Conservation (phyloP, 2,888 invertebrate genomes). For the Trissolcus brochymenae region DNA sequence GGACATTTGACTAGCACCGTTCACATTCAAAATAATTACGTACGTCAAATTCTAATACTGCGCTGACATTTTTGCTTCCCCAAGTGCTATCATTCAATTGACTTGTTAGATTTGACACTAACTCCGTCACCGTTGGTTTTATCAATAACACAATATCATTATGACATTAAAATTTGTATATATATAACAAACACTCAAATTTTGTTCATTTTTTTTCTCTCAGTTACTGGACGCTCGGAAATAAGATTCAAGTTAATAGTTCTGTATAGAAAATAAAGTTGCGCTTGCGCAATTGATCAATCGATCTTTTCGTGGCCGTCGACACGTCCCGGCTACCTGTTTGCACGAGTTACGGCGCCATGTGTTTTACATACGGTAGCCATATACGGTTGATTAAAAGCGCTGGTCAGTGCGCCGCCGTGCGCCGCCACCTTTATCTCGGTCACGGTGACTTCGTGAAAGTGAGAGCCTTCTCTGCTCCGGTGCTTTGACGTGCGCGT, state of each 20-base stretch:
- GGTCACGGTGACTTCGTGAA: constrained; percentile 75
- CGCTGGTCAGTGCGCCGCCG: constrained; percentile 64
- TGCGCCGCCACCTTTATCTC: constrained; percentile 73
- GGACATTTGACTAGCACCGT: constrained; percentile 29
- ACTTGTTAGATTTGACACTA: constrained; percentile 43
- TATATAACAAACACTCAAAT: no score
- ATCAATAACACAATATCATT: no score
- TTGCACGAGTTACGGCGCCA: constrained; percentile 31
- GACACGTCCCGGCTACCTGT: constrained; percentile 63
- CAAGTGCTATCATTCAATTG: constrained; percentile 30
- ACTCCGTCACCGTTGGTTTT: constrained; percentile 32
- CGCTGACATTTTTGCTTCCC: constrained; percentile 26
- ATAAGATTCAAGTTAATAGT: constrained; percentile 9
- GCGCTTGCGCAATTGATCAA: constrained; percentile 69
- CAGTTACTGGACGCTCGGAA: no score
- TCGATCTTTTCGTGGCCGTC: constrained; percentile 67
- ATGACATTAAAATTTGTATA: no score
- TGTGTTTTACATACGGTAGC: constrained; percentile 61
- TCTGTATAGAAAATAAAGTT: constrained; percentile 35
- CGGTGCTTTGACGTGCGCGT: constrained; percentile 55
- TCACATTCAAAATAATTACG: constrained; percentile 34
- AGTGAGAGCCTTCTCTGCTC: constrained; percentile 71
- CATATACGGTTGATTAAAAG: constrained; percentile 67
- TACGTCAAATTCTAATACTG: constrained; percentile 47
- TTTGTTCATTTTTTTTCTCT: no score